Percentiles rank a stretch among this genome's conserved stretches.
These are phyloP conservation scores for Pachycephala philippinensis DNA, from an alignment of 2,113 vertebrate species.

Conservation along the genomic window DNA sequence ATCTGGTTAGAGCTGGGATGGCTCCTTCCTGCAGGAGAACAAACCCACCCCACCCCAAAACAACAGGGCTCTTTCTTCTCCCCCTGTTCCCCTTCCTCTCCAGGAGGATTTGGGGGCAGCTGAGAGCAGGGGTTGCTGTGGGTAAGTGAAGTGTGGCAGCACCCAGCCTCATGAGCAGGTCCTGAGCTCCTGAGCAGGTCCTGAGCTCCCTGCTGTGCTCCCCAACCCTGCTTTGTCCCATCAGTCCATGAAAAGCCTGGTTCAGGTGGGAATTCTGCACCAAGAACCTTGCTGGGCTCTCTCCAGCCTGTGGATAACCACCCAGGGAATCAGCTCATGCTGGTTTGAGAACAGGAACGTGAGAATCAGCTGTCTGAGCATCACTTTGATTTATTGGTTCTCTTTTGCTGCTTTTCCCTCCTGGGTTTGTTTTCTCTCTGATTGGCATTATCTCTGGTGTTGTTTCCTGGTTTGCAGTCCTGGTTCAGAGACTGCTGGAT, in stretches of 20 bases:
- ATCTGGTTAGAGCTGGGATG: neutral
- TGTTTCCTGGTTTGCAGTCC: neutral
- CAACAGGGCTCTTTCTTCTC: too few species aligned
- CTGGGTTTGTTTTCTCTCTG: neutral
- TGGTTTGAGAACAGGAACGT: fast-evolving
- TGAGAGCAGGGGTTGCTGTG: neutral
- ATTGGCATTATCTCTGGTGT: neutral
- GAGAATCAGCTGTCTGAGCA: neutral
- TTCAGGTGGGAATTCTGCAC: neutral
- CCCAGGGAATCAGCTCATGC: fast-evolving
- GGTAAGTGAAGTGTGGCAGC: neutral
- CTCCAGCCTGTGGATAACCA: fast-evolving
- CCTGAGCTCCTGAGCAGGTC: neutral
- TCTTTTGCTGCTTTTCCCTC: neutral
- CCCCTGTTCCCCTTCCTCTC: too few species aligned
- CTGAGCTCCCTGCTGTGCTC: neutral
- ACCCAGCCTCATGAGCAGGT: fast-evolving
- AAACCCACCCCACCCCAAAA: neutral
- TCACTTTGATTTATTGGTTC: fast-evolving
- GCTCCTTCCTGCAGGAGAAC: neutral
- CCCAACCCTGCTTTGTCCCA: fast-evolving
- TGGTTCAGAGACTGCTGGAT: neutral
- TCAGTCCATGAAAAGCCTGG: fast-evolving
- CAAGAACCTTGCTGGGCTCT: neutral
- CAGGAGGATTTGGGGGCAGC: neutral